Percentiles rank a stretch among this genome's conserved stretches.
Evolutionary conservation across 2,797 vertebrate species (phyloP).

Genomic region (Acipenser oxyrinchus): DNA sequence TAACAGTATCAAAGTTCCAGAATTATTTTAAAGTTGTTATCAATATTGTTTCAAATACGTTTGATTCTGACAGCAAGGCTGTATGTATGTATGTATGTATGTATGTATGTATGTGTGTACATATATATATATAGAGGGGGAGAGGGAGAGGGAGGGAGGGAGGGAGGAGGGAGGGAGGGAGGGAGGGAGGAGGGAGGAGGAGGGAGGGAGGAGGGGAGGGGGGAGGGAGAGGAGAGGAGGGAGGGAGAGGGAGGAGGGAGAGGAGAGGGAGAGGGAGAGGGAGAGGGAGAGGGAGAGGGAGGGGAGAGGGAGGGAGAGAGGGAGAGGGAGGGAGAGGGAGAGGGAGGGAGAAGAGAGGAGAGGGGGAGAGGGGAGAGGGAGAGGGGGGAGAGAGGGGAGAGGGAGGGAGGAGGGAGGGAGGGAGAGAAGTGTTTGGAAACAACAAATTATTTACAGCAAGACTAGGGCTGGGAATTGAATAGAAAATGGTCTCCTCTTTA

Average conservation of each 20-base stretch:
- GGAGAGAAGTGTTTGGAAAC: background rate
- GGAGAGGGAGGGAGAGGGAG: constrained; percentile 15
- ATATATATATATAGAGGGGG: background rate
- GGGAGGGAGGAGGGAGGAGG: constrained; percentile 1
- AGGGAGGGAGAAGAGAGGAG: constrained; percentile 16
- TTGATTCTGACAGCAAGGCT: too few species aligned
- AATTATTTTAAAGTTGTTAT: too few species aligned
- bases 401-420: background rate
- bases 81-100: background rate
- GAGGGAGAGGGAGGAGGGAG: constrained; percentile 1
- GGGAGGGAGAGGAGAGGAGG: constrained; percentile 5
- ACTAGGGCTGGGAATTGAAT: too few species aligned
- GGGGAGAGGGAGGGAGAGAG: constrained; percentile 18
- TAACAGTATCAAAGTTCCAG: too few species aligned
- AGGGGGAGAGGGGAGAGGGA: background rate
- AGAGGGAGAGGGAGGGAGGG: too few species aligned
- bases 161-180: background rate
- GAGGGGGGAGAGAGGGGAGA: background rate
- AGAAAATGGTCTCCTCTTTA: too few species aligned
- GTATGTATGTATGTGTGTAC: background rate
- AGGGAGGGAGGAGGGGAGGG: background rate
- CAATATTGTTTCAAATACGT: too few species aligned
- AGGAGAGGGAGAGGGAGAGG: constrained; percentile 3
- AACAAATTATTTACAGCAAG: too few species aligned
- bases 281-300: constrained; percentile 14